phyloP scores from a whole-genome alignment of 1,140 invertebrate species.

The Centruroides sculpturatus region DNA sequence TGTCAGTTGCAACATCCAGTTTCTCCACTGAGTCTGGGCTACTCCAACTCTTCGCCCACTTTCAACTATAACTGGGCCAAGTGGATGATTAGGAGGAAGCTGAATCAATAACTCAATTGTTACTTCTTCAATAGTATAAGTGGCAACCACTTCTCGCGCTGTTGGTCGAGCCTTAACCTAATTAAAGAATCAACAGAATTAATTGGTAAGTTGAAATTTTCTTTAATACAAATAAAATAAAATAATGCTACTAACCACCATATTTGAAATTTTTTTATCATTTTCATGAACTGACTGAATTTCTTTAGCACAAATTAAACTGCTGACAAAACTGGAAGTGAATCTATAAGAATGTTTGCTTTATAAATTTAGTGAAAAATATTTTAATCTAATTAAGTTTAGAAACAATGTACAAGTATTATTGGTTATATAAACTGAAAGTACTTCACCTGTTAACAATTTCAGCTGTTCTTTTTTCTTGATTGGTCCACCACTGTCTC shows the following conservation, averaged over 20 bases:
- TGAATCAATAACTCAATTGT: slow-evolving; percentile 61
- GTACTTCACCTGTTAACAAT: slow-evolving; percentile 49
- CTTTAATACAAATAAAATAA: no score
- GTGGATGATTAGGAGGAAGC: slow-evolving; percentile 63
- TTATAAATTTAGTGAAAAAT: no score
- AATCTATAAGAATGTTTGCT: slow-evolving; percentile 26
- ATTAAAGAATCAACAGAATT: background rate
- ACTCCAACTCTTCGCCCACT: slow-evolving; percentile 47
- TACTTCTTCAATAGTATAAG: slow-evolving; percentile 65
- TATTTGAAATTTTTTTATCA: slow-evolving; percentile 46
- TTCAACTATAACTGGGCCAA: slow-evolving; percentile 52
- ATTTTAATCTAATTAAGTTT: no score
- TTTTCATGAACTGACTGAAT: slow-evolving; percentile 38
- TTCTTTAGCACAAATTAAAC: slow-evolving; percentile 51
- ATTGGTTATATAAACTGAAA: no score
- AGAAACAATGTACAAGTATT: no score
- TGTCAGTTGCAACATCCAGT: slow-evolving; percentile 62
- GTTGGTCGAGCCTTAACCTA: slow-evolving; percentile 53
- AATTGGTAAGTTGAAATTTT: no score
- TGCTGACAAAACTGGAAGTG: slow-evolving; percentile 55
- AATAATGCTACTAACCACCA: slow-evolving; percentile 37
- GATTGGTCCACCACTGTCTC: slow-evolving; percentile 62
- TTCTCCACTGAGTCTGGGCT: slow-evolving; percentile 43
- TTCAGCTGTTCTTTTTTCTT: slow-evolving; percentile 46
- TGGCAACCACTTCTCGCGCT: slow-evolving; percentile 57